These are phyloP conservation scores for Emydura subglobosa DNA, from an alignment of 2,113 vertebrate genomes.

Conservation along the genomic window DNA sequence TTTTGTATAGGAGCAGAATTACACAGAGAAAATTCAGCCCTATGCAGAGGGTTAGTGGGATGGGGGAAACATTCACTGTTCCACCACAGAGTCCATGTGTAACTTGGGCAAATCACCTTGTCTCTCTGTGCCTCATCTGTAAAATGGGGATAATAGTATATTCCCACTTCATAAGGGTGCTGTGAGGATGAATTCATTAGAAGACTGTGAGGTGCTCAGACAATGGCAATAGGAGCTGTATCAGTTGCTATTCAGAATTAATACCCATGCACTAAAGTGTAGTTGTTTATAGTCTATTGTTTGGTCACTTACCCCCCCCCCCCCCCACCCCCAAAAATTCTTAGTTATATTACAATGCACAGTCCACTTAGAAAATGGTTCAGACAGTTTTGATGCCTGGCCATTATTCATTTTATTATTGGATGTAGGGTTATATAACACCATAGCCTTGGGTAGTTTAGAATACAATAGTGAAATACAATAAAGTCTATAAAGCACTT, in stretches of 20 bases:
- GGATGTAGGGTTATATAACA: background rate
- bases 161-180: background rate
- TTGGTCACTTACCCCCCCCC: background rate
- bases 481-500: slow-evolving; percentile 34
- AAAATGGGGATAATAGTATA: background rate
- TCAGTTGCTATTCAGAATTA: background rate
- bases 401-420: background rate
- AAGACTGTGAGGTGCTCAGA: background rate
- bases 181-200: background rate
- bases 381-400: fast-evolving
- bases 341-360: background rate
- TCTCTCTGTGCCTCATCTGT: background rate
- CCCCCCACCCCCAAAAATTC: background rate
- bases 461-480: slow-evolving; percentile 32
- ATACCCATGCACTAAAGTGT: background rate
- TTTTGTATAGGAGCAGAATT: fast-evolving
- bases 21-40: background rate
- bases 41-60: background rate
- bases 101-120: background rate
- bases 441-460: background rate
- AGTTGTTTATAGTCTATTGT: background rate
- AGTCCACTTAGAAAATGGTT: background rate
- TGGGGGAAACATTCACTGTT: background rate
- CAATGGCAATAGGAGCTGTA: background rate
- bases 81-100: background rate